phyloP scores from a whole-genome alignment of 2,797 vertebrate species.

The Pteropus rufus region DNA sequence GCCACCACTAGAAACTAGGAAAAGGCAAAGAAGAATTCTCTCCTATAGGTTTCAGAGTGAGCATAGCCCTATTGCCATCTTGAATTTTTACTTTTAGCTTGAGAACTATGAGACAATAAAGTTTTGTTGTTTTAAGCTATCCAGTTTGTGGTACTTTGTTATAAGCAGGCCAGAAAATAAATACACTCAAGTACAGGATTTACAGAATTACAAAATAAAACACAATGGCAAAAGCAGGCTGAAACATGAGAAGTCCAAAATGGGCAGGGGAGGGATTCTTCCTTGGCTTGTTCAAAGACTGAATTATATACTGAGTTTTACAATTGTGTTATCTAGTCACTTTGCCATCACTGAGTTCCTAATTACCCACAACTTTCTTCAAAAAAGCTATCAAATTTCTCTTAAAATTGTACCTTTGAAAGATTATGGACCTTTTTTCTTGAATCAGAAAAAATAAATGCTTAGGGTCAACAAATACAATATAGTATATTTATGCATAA shows the following conservation, averaged over 20 bases:
- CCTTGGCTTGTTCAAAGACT: not conserved
- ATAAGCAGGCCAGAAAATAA: not conserved
- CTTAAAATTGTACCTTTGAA: not conserved
- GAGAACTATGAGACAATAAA: not conserved
- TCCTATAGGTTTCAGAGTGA: not conserved
- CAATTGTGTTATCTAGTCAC: not conserved
- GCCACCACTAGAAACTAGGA: not conserved
- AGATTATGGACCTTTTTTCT: not conserved
- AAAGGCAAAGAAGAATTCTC: not conserved
- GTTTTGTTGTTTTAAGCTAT: not conserved
- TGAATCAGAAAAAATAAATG: not conserved
- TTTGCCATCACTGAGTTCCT: not conserved
- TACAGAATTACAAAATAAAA: not conserved
- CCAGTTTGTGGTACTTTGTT: not conserved
- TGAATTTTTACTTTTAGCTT: not conserved
- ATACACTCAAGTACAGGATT: not conserved
- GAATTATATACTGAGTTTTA: not conserved
- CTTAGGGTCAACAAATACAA: not conserved
- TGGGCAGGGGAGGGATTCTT: not conserved
- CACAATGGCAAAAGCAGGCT: not conserved
- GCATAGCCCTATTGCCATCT: not conserved
- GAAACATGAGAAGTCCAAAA: not conserved
- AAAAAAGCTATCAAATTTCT: not conserved
- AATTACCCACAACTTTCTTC: not conserved
- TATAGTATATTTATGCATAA: not conserved